phyloP scores from a whole-genome alignment of 92 coral and sea anemone genomes.

The Bergia sp. region DNA sequence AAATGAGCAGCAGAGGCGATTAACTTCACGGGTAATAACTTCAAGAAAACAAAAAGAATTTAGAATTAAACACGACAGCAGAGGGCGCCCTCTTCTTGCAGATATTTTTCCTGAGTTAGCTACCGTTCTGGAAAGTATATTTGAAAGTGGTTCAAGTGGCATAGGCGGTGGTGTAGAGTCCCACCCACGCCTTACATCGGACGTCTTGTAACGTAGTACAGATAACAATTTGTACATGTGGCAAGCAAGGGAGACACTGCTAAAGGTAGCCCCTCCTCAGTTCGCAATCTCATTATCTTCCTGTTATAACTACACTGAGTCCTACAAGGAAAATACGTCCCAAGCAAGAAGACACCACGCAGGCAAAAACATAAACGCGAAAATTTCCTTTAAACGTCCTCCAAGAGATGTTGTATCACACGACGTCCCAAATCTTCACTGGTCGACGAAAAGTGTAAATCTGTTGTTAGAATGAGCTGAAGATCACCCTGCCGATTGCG shows the following conservation, averaged over 20 bases:
- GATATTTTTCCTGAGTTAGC: conserved; percentile 46
- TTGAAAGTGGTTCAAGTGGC: conserved; percentile 39
- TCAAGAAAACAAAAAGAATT: neutral
- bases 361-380: conserved; percentile 55
- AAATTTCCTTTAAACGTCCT: conserved; percentile 54
- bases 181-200: conserved; percentile 57
- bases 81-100: conserved; percentile 39
- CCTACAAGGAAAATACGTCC: neutral
- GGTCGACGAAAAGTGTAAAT: conserved; percentile 59
- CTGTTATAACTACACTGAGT: conserved; percentile 53
- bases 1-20: neutral
- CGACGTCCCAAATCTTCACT: conserved; percentile 63
- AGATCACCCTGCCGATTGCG: conserved; percentile 7
- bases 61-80: conserved; percentile 29
- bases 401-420: conserved; percentile 40
- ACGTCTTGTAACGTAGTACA: conserved; percentile 28
- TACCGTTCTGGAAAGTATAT: conserved; percentile 43
- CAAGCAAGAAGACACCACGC: conserved; percentile 29
- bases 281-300: conserved; percentile 51
- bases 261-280: conserved; percentile 43
- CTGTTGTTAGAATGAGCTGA: conserved; percentile 40
- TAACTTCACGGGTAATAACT: neutral
- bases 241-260: conserved; percentile 49
- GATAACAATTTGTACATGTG: conserved; percentile 52
- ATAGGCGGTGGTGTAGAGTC: conserved; percentile 50